Conservation (phyloP, 2,113 vertebrate genomes). For the Cyanoderma ruficeps region DNA sequence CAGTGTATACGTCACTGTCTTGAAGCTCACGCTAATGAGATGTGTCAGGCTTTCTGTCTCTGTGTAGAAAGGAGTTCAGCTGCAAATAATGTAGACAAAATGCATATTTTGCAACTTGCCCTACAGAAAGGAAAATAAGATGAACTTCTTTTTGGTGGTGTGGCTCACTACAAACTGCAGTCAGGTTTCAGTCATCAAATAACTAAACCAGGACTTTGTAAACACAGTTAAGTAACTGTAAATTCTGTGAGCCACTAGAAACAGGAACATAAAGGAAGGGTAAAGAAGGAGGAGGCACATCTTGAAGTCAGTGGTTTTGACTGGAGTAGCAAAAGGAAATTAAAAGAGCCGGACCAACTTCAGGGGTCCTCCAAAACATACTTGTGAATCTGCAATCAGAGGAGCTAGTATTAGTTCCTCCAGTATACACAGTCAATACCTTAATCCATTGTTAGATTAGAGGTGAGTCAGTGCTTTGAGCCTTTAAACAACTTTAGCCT, state of each 20-base stretch:
- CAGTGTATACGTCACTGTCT: background rate
- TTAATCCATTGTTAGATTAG: background rate
- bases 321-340: background rate
- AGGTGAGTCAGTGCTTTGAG: background rate
- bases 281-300: background rate
- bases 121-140: background rate
- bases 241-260: background rate
- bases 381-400: background rate
- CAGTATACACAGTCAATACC: background rate
- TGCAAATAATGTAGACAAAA: background rate
- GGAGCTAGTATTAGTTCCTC: background rate
- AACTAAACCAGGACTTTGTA: background rate
- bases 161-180: background rate
- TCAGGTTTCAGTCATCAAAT: background rate
- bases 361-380: background rate
- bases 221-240: background rate
- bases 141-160: background rate
- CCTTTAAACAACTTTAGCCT: background rate
- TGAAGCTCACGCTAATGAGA: background rate
- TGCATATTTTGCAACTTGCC: background rate
- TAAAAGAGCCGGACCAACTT: background rate
- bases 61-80: background rate
- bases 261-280: background rate
- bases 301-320: background rate
- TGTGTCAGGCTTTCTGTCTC: background rate